A percentile compares a stretch with the other conserved stretches of the same genome.
Conservation (phyloP, 2,888 invertebrate genomes). For the Coremacera marginata region DNA sequence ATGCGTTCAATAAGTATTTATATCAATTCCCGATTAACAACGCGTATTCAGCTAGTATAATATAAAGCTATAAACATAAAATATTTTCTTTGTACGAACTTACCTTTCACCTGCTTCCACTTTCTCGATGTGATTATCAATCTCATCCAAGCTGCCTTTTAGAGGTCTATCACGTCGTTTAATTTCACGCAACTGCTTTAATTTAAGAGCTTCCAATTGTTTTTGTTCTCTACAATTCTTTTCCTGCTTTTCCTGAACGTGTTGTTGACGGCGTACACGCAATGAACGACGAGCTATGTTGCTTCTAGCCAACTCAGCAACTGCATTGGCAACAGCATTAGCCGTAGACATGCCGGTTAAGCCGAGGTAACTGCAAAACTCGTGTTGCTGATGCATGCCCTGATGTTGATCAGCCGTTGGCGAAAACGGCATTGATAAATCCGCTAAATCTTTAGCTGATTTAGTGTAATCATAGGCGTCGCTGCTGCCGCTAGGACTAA, state of each 20-base stretch:
- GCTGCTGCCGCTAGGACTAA: neutral
- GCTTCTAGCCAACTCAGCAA: conserved; percentile 60
- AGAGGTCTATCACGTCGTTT: conserved; percentile 6
- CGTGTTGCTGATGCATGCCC: conserved; percentile 62
- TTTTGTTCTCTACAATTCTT: conserved; percentile 38
- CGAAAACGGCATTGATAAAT: neutral
- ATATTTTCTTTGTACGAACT: neutral
- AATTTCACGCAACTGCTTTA: conserved; percentile 27
- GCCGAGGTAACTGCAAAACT: conserved; percentile 67
- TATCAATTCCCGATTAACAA: too few relatives aligned
- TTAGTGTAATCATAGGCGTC: neutral
- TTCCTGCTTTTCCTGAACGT: conserved; percentile 55
- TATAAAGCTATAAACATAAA: too few relatives aligned
- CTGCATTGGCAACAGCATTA: conserved; percentile 62
- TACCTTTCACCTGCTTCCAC: neutral
- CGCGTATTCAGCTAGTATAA: too few relatives aligned
- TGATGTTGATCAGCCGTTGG: conserved; percentile 1
- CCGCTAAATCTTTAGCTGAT: neutral
- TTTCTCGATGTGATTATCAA: neutral
- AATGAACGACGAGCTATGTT: conserved; percentile 60
- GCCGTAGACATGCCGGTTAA: conserved; percentile 65
- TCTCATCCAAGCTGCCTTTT: neutral
- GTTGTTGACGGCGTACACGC: conserved; percentile 60
- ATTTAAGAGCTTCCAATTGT: conserved; percentile 10
- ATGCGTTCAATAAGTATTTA: too few relatives aligned